Base-by-base conservation (phyloP, 1,140 invertebrate genomes). In the Yoshiicerus persimilis region DNA sequence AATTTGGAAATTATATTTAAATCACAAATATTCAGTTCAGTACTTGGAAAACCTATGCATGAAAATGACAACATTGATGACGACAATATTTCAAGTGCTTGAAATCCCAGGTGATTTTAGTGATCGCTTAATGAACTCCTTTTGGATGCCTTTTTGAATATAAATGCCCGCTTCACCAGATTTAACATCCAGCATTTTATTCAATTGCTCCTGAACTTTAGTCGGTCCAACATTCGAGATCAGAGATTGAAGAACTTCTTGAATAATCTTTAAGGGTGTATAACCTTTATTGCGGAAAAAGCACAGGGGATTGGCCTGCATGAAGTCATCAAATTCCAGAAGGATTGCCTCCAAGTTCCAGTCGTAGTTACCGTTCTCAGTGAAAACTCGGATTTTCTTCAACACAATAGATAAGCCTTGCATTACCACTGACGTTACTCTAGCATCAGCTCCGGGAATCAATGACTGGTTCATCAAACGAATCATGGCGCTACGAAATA, bases 371-470 rank as follows among this genome's bases (percentile, higher is more conserved):
- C 97, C 93, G 11, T 96, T 95, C 90, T 95, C 94, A 27, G 95
- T 94, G 94, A 96, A 96, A 25, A 95, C 94, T 3, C 95, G 95
- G 87, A 98, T 95, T 91, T 95, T 94, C 91, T 96, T 96, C 16
- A 97, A 94, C 36, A 96, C 95, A 92, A 97, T 96, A 97, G 95
- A 99, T 89, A 96, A 94, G 92, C 96, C 98, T 93, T 98, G 98
- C 95, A 96, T 97, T 62, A 96, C 95, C 83, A 96, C 92, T 91
- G 96, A 97, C 89, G 95, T 95, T 11, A 83, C 39, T 5, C 77
- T 20, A 20, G 34, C 23, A 34, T n/a, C 23, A 4, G 32, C 34
- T 4, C 77, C 77, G 2, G 32, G 10, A 32, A 94, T 94, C 8
- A 96, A 94, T 90, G 95, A 95, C 77, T 96, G 96, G 88, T 96